Evolutionary conservation across 2,113 vertebrate genomes (phyloP).

Genomic region (Vicugna pacos): DNA sequence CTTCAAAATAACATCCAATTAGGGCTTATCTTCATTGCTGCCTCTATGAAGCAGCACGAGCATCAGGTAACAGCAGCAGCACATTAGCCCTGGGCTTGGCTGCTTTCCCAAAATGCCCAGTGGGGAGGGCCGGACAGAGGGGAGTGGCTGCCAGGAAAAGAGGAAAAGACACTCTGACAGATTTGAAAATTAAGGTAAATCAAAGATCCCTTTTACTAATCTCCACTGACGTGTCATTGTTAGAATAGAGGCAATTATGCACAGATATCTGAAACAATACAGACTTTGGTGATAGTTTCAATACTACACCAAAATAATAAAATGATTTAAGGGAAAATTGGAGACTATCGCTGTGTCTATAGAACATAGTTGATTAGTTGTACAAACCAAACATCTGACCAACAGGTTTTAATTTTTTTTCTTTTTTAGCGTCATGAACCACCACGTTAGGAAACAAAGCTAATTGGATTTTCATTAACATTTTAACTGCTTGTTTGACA

Average conservation of each 20-base stretch:
- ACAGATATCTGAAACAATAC: neutral
- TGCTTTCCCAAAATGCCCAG: constrained; percentile 60
- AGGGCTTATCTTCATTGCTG: constrained; percentile 57
- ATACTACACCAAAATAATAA: neutral
- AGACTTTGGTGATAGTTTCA: neutral
- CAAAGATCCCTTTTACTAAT: neutral
- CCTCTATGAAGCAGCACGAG: neutral
- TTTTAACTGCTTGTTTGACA: constrained; percentile 9
- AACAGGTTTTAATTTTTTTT: neutral
- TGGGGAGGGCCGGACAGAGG: constrained; percentile 34
- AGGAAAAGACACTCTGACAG: constrained; percentile 33
- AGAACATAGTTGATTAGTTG: neutral
- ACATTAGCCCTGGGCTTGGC: constrained; percentile 71
- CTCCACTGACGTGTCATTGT: neutral
- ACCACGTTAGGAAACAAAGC: neutral
- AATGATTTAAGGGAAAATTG: neutral
- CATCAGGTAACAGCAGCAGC: constrained; percentile 69
- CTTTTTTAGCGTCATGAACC: neutral
- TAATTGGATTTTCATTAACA: neutral
- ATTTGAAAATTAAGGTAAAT: constrained; percentile 65
- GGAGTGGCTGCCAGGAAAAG: neutral
- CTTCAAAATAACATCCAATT: constrained; percentile 78
- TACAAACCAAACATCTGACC: neutral
- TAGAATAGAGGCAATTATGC: neutral
- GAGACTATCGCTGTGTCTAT: neutral